phyloP scores from a whole-genome alignment of 1,140 invertebrate genomes.

The Leptonema lineaticorne region DNA sequence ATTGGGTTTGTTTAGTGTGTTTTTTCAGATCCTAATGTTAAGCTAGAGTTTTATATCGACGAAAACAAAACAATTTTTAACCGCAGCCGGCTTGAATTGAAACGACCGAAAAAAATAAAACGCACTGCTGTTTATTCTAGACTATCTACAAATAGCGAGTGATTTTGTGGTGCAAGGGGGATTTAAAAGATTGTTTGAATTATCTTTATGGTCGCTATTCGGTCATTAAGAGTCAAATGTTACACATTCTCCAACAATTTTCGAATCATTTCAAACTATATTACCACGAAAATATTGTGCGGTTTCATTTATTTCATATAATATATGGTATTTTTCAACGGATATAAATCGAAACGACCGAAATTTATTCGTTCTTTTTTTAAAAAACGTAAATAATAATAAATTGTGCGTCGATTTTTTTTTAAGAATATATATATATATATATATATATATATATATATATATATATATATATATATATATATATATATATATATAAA shows the following conservation, averaged over 20 bases:
- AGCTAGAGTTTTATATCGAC: neutral
- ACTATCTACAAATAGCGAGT: conserved; percentile 14
- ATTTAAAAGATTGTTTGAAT: conserved; percentile 15
- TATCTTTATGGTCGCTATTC: conserved; percentile 15
- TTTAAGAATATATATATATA: neutral
- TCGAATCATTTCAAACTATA: too few species aligned
- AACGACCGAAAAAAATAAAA: conserved; percentile 7
- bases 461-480: too few species aligned
- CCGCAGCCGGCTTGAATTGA: conserved; percentile 7
- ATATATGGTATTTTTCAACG: neutral
- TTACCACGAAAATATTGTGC: too few species aligned
- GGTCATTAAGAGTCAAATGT: conserved; percentile 12
- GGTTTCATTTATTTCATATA: too few species aligned
- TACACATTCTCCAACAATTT: neutral
- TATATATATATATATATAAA: too few species aligned
- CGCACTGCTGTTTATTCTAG: conserved; percentile 11
- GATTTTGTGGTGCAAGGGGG: conserved; percentile 17
- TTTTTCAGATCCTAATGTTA: too few species aligned
- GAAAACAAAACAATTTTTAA: conserved; percentile 1
- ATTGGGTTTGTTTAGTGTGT: too few species aligned
- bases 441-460: neutral
- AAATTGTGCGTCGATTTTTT: too few species aligned
- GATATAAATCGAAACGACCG: neutral
- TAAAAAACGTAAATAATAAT: neutral
- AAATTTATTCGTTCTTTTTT: neutral